phyloP scores from a whole-genome alignment of 2,888 invertebrate genomes.

The Chalcosyrphus nemorum region DNA sequence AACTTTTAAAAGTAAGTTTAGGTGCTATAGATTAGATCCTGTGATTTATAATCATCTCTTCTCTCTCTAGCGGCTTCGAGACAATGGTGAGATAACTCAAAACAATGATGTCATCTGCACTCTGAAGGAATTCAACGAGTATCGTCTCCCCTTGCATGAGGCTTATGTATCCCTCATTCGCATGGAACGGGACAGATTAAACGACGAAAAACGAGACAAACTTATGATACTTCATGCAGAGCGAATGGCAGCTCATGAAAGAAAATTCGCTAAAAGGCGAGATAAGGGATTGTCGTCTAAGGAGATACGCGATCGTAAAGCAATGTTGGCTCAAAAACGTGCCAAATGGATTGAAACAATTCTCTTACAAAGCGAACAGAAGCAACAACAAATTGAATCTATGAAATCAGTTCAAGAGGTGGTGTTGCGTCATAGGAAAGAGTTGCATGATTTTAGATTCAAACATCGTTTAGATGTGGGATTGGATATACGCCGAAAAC shows the following conservation, averaged over 20 bases:
- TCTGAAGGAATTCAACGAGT: slow-evolving; percentile 86
- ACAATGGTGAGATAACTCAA: slow-evolving; percentile 84
- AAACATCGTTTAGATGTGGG: slow-evolving; percentile 75
- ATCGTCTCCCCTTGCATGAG: slow-evolving; percentile 85
- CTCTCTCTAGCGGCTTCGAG: slow-evolving; percentile 82
- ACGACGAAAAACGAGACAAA: slow-evolving; percentile 78
- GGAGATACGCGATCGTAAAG: slow-evolving; percentile 76
- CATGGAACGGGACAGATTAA: slow-evolving; percentile 76
- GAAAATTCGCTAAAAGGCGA: slow-evolving; percentile 28
- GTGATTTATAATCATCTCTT: slow-evolving; percentile 74
- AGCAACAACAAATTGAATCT: slow-evolving; percentile 75
- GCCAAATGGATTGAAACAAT: slow-evolving; percentile 67
- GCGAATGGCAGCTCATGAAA: slow-evolving; percentile 77
- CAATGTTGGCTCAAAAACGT: slow-evolving; percentile 72
- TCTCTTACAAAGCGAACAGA: slow-evolving; percentile 74
- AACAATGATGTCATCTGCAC: slow-evolving; percentile 85
- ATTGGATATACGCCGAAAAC: slow-evolving; percentile 77
- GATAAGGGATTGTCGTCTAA: not conserved
- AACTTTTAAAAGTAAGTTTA: slow-evolving; percentile 77
- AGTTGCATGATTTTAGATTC: slow-evolving; percentile 76
- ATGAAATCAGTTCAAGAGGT: slow-evolving; percentile 74
- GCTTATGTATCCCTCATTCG: slow-evolving; percentile 84
- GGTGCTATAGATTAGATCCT: not conserved
- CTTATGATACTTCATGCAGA: slow-evolving; percentile 79
- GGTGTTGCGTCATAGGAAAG: slow-evolving; percentile 76